Percentiles rank a stretch among this genome's conserved stretches.
phyloP scores from a whole-genome alignment of 2,113 vertebrate species.

The Colinus virginianus region DNA sequence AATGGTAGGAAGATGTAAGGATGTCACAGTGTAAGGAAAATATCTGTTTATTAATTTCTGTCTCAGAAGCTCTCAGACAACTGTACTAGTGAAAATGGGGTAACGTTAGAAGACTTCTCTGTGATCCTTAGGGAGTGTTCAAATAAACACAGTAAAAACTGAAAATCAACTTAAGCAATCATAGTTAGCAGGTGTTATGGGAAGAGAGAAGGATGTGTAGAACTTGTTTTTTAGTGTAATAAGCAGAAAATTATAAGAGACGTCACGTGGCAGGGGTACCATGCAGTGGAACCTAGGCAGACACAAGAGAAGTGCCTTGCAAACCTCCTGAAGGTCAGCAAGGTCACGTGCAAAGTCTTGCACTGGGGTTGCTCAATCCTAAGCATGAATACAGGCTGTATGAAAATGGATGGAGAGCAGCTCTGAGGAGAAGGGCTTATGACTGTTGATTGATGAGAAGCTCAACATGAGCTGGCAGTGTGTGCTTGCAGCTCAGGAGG shows the following conservation, averaged over 20 bases:
- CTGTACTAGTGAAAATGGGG: not conserved
- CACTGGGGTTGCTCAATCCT: too few relatives aligned
- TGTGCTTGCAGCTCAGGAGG: too few relatives aligned
- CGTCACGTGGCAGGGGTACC: too few relatives aligned
- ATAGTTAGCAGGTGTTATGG: not conserved
- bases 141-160: not conserved
- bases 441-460: too few relatives aligned
- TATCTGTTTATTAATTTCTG: not conserved
- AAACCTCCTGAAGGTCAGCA: too few relatives aligned
- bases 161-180: not conserved
- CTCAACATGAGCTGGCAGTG: too few relatives aligned
- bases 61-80: not conserved
- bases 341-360: too few relatives aligned
- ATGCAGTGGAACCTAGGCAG: too few relatives aligned
- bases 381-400: too few relatives aligned
- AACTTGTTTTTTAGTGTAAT: not conserved
- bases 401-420: too few relatives aligned
- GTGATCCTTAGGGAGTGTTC: not conserved
- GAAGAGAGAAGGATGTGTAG: not conserved
- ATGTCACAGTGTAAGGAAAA: not conserved
- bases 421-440: too few relatives aligned
- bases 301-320: too few relatives aligned
- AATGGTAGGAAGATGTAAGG: not conserved
- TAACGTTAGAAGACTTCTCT: not conserved
- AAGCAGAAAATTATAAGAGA: not conserved